These are phyloP conservation scores for Albula goreensis DNA, from an alignment of 2,113 vertebrate species.

Conservation along the genomic window DNA sequence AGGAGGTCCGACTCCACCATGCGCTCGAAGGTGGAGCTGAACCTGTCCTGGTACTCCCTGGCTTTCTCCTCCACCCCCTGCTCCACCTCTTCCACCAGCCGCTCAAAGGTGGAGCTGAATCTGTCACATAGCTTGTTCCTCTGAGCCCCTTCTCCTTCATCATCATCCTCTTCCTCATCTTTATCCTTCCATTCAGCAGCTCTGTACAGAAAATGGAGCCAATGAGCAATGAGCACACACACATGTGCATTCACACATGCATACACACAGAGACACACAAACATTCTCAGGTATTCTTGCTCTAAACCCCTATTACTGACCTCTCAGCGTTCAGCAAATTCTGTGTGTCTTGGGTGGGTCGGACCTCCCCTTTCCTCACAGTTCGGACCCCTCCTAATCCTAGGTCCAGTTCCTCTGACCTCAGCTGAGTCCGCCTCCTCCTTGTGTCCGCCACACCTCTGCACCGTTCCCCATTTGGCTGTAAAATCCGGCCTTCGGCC, in stretches of 20 bases:
- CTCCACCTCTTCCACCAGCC: conserved; percentile 43
- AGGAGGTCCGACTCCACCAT: conserved; percentile 91
- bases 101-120: conserved; percentile 5
- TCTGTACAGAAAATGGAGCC: not conserved
- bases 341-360: not conserved
- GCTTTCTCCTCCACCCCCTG: conserved; percentile 56
- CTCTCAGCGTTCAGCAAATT: not conserved
- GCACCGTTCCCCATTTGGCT: not conserved
- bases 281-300: not conserved
- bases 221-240: not conserved
- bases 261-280: not conserved
- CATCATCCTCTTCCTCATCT: not conserved
- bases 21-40: conserved; percentile 90
- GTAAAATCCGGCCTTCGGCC: not conserved
- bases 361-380: not conserved
- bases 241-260: not conserved
- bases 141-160: not conserved
- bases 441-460: not conserved
- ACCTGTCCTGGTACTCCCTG: conserved; percentile 78
- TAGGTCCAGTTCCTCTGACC: not conserved
- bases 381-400: not conserved
- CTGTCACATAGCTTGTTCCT: not conserved
- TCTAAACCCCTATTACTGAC: not conserved
- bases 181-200: not conserved
- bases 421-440: not conserved